Evolutionary conservation across 2,113 vertebrate genomes (phyloP), one percentile per base, ranked within the genome.

Genomic region (Narcine bancroftii): DNA sequence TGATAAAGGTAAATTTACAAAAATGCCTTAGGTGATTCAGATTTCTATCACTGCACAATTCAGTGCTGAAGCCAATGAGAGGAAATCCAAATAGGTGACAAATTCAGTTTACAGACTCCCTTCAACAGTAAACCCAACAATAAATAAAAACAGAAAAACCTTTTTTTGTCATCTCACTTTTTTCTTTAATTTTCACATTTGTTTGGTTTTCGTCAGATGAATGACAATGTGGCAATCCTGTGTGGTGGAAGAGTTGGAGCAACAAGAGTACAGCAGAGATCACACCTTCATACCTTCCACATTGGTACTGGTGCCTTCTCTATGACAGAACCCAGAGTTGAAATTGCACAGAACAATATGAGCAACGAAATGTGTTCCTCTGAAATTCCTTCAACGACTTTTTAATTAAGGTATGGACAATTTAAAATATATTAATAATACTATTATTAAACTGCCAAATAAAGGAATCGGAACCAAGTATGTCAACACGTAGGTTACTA

Each of bases 321-420:
- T 66, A 69, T 47, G 39, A 33, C 10, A 91, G 24, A n/a, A 47
- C 47, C 39, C 85, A 65, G 5, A 45, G 3, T 69, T 6, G 26
- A 66, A 3, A 45, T 91, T 91, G n/a, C 33, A 56, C 50, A 56
- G 26, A 56, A 53, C 81, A 85, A 60, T 19, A 60, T 85, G 33
- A 87, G 33, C 81, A 87, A 87, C 36, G 53, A 56, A n/a, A 87
- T 63, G 4, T 63, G 81, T 39, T 87, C 81, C 60, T 60, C n/a
- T 36, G 81, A 87, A 87, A 63, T 87, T 87, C n/a, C 53, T 60
- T 87, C 17, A n/a, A 60, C 53, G 13, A 87, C 50, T 56, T 85
- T 60, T 85, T 87, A 53, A 85, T 87, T 33, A 6, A 53, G 56
- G 15, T 63, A 56, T 36, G 33, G n/a, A 87, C 5, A 29, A n/a